phyloP scores from a whole-genome alignment of 2,888 invertebrate genomes.

The Ennomos erosarius region DNA sequence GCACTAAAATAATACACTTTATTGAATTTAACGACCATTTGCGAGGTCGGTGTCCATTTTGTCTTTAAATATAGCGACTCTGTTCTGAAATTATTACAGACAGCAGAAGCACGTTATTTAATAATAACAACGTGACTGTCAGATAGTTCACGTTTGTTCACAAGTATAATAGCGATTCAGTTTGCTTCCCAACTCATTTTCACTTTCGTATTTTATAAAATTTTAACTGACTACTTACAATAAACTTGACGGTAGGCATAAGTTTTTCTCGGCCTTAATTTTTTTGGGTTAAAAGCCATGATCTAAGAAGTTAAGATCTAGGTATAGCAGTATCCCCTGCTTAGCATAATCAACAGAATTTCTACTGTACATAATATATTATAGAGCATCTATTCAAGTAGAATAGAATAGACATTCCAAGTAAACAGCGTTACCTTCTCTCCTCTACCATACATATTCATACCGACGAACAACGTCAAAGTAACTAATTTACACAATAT shows the following conservation, averaged over 20 bases:
- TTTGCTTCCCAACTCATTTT: constrained; percentile 5
- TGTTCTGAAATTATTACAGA: constrained; percentile 45
- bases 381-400: constrained; percentile 14
- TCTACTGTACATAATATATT: not conserved
- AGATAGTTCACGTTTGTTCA: constrained; percentile 1
- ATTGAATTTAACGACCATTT: constrained; percentile 53
- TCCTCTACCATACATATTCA: constrained; percentile 40
- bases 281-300: too few relatives aligned
- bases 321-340: too few relatives aligned
- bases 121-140: constrained; percentile 34
- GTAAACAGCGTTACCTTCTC: constrained; percentile 28
- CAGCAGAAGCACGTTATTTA: constrained; percentile 43
- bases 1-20: constrained; percentile 51
- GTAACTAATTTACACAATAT: constrained; percentile 43
- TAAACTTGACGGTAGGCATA: not conserved
- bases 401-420: constrained; percentile 12
- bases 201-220: not conserved
- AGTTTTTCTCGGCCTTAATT: too few relatives aligned
- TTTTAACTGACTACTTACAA: not conserved
- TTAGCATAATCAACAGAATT: not conserved
- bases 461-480: constrained; percentile 34
- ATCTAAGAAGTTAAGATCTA: too few relatives aligned
- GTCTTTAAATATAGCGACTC: constrained; percentile 47
- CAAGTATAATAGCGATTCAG: not conserved
- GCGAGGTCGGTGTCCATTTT: constrained; percentile 42